Evolutionary conservation across 1,140 invertebrate genomes (phyloP).

Genomic region (Eupeodes corollae): DNA sequence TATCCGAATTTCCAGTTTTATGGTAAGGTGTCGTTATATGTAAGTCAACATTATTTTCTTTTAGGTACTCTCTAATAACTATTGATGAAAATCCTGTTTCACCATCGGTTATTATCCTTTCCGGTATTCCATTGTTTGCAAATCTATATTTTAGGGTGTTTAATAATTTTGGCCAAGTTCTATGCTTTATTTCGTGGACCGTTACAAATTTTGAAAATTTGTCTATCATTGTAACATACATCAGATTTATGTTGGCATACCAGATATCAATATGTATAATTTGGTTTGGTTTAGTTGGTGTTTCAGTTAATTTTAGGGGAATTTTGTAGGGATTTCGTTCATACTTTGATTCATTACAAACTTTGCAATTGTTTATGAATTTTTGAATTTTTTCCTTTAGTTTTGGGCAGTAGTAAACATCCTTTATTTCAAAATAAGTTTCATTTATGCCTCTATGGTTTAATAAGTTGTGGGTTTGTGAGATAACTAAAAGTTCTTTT

Average conservation of each 20-base stretch:
- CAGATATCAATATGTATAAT: constrained; percentile 8
- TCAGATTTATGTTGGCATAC: constrained; percentile 2
- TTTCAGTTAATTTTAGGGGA: constrained; percentile 7
- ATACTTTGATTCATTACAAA: constrained; percentile 11
- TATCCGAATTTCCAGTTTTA: no score
- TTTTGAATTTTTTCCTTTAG: no score
- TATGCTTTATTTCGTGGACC: constrained; percentile 10
- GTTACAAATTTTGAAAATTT: constrained; percentile 9
- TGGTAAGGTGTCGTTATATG: no score
- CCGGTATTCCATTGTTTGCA: no score
- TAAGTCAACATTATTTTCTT: no score
- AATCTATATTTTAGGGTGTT: no score
- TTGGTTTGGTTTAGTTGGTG: constrained; percentile 9
- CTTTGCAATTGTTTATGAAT: constrained; percentile 12
- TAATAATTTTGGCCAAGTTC: no score
- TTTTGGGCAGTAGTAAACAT: constrained; percentile 8
- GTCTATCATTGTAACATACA: constrained; percentile 10
- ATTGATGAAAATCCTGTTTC: no score
- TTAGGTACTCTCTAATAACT: no score
- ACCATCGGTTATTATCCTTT: no score
- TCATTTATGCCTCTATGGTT: constrained; percentile 7
- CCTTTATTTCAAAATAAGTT: no score
- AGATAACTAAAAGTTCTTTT: neutral
- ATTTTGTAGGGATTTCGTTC: constrained; percentile 10
- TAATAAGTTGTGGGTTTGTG: constrained; percentile 3